These are phyloP conservation scores for Opisthocomus hoazin DNA, from an alignment of 2,113 vertebrate species.

Conservation along the genomic window DNA sequence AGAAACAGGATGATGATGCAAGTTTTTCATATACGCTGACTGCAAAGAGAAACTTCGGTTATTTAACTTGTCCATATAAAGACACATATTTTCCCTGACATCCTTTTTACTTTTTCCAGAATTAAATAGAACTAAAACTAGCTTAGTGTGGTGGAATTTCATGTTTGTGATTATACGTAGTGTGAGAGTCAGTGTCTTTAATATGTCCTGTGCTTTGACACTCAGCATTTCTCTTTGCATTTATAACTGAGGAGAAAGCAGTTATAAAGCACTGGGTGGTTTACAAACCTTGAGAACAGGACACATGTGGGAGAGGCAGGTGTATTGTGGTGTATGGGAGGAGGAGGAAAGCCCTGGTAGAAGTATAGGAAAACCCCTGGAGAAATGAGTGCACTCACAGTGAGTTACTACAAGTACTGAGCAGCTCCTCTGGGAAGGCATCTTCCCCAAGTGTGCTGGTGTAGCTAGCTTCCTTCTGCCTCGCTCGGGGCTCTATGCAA, in stretches of 20 bases:
- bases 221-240: neutral
- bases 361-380: neutral
- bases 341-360: neutral
- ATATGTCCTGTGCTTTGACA: neutral
- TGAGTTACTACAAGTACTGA: neutral
- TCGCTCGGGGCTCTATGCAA: accelerated
- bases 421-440: neutral
- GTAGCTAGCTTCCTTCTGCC: neutral
- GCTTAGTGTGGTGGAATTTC: neutral
- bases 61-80: neutral
- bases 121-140: neutral
- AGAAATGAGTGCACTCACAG: neutral
- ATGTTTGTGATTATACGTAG: neutral
- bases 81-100: neutral
- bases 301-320: neutral
- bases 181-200: neutral
- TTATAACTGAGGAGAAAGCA: neutral
- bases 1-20: slow-evolving; percentile 15
- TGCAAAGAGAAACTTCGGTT: neutral
- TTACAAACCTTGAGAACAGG: neutral
- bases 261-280: neutral
- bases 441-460: neutral
- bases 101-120: neutral
- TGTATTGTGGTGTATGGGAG: neutral
- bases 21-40: neutral